These are phyloP conservation scores for Notarius lentiginosus DNA, from an alignment of 2,113 vertebrate genomes.

Conservation along the genomic window DNA sequence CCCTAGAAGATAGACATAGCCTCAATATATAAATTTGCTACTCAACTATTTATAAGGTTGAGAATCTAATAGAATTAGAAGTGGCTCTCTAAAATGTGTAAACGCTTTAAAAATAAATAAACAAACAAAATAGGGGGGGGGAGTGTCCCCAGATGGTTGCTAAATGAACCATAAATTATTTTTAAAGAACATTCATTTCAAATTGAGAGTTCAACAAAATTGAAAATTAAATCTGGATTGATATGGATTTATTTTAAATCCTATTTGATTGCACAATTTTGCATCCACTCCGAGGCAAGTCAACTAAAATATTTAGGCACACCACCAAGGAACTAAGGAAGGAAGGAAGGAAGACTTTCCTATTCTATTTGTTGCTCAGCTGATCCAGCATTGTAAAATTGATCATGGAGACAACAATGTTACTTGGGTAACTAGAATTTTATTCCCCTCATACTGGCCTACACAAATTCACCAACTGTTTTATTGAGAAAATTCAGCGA, in stretches of 20 bases:
- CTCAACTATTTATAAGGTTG: neutral
- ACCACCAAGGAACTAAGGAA: neutral
- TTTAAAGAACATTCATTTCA: too few relatives aligned
- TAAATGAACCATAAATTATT: neutral
- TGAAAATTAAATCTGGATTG: neutral
- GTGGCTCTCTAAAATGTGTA: neutral
- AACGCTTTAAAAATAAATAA: neutral
- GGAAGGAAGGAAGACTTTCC: too few relatives aligned
- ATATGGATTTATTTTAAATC: neutral
- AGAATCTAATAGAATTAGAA: neutral
- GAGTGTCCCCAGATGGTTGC: neutral
- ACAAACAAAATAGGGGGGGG: too few relatives aligned
- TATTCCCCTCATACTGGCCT: neutral
- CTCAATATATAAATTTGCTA: neutral
- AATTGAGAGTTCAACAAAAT: too few relatives aligned
- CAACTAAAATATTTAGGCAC: neutral
- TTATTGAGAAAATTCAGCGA: too few relatives aligned
- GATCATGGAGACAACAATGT: too few relatives aligned
- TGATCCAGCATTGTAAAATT: too few relatives aligned
- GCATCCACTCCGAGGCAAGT: neutral
- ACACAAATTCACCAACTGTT: neutral
- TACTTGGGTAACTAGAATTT: neutral
- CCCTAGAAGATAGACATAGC: too few relatives aligned
- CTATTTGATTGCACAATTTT: neutral
- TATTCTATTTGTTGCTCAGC: too few relatives aligned